Evolutionary conservation across 2,113 vertebrate species (phyloP).

Genomic region (Malurus cyaneus): DNA sequence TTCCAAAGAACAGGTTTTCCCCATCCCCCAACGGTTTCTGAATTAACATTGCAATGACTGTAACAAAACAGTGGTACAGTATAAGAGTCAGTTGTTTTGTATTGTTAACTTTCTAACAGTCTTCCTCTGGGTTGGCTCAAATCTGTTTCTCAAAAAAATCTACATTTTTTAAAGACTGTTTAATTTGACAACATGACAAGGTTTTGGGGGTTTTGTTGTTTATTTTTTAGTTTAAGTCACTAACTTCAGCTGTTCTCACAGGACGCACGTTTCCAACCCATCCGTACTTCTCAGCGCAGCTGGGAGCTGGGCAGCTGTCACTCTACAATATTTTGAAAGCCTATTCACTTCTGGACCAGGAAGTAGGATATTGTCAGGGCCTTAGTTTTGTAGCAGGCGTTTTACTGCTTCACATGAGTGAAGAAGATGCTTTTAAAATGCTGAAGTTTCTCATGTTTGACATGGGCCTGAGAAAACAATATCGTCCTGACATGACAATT

Average conservation of each 20-base stretch:
- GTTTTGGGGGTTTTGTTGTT: neutral
- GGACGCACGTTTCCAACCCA: slow-evolving; percentile 84
- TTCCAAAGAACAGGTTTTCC: neutral
- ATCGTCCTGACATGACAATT: slow-evolving; percentile 84
- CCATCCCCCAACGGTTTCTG: neutral
- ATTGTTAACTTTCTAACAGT: neutral
- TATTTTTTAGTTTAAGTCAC: neutral
- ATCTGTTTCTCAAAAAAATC: neutral
- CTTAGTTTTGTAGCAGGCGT: slow-evolving; percentile 84
- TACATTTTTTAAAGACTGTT: neutral
- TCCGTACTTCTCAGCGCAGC: slow-evolving; percentile 81
- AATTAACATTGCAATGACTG: neutral
- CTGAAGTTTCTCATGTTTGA: slow-evolving; percentile 85
- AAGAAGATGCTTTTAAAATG: slow-evolving; percentile 83
- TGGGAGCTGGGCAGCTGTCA: slow-evolving; percentile 81
- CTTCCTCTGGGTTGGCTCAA: neutral
- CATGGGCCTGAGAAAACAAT: slow-evolving; percentile 80
- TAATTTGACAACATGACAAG: neutral
- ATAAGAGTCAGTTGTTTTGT: neutral
- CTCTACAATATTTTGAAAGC: slow-evolving; percentile 85
- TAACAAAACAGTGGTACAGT: neutral
- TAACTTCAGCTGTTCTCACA: slow-evolving; percentile 50
- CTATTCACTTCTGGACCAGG: slow-evolving; percentile 82
- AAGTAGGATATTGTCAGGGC: slow-evolving; percentile 85
- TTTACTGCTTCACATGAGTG: slow-evolving; percentile 81